A percentile compares a stretch with the other conserved stretches of the same genome.
Evolutionary conservation across 2,113 vertebrate species (phyloP).

Genomic region (Sturnira hondurensis): DNA sequence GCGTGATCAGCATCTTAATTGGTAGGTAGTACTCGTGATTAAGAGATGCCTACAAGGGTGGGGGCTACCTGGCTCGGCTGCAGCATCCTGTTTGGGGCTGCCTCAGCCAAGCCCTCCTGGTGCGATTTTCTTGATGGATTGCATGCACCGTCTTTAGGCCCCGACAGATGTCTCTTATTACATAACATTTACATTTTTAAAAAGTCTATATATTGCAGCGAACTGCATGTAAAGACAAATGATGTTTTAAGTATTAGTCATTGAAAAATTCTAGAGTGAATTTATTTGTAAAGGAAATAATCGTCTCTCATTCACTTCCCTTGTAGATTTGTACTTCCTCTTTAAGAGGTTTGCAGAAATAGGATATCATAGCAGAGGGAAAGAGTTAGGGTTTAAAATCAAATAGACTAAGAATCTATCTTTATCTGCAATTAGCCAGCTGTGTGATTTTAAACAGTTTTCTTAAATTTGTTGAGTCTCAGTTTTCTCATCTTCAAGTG

Average conservation of each 20-base stretch:
- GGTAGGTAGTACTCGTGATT: too few species aligned
- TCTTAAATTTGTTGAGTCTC: not conserved
- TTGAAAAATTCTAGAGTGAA: not conserved
- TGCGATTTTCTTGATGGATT: too few species aligned
- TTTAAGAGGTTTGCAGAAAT: not conserved
- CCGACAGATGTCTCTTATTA: not conserved
- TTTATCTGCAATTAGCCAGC: not conserved
- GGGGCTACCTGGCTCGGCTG: too few species aligned
- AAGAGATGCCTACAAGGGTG: too few species aligned
- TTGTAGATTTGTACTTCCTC: not conserved
- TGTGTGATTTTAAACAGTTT: not conserved
- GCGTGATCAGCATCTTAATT: too few species aligned
- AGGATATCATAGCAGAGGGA: not conserved
- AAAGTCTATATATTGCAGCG: not conserved
- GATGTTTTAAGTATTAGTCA: not conserved
- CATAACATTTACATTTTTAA: not conserved
- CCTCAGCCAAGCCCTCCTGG: too few species aligned
- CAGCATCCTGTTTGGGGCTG: too few species aligned
- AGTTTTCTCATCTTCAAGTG: not conserved
- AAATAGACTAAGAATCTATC: not conserved
- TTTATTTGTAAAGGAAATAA: slow-evolving; percentile 31
- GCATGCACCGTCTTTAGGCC: too few species aligned
- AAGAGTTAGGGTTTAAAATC: not conserved
- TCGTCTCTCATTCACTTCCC: not conserved
- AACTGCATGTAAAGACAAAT: not conserved